Conservation (phyloP, 1,140 invertebrate genomes). For the Muscidifurax raptorellus region DNA sequence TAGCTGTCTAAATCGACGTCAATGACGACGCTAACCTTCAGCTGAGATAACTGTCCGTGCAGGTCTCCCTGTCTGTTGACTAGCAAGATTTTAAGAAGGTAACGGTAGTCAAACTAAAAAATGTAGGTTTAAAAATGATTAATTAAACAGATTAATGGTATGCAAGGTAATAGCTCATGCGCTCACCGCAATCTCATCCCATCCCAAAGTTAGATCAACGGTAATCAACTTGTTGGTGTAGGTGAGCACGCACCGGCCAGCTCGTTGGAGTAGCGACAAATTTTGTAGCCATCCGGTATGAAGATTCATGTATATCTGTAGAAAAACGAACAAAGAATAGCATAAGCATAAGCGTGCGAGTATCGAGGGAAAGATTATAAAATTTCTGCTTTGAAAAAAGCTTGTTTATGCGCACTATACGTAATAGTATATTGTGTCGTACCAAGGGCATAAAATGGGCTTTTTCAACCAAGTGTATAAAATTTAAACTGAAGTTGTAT, state of each 20-base stretch:
- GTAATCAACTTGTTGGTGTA: conserved; percentile 47
- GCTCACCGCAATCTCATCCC: conserved; percentile 57
- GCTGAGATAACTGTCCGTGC: neutral
- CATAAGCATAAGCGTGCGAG: too few species aligned
- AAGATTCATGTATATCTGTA: conserved; percentile 14
- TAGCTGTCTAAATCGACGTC: conserved; percentile 19
- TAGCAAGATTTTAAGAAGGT: neutral
- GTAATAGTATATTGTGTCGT: too few species aligned
- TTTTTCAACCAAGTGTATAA: too few species aligned
- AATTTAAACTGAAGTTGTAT: too few species aligned
- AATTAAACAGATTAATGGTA: too few species aligned
- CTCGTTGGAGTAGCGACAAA: conserved; percentile 54
- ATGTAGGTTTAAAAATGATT: too few species aligned
- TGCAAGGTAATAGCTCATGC: too few species aligned
- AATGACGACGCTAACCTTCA: neutral
- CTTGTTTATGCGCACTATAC: too few species aligned
- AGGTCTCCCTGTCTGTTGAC: neutral
- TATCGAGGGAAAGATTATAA: too few species aligned
- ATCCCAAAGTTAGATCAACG: conserved; percentile 56
- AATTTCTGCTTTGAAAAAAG: too few species aligned
- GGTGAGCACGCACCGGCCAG: conserved; percentile 1
- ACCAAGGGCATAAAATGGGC: too few species aligned
- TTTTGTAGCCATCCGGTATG: conserved; percentile 56
- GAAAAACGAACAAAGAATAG: too few species aligned
- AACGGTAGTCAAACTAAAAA: conserved; percentile 56